Evolutionary conservation across 2,113 vertebrate genomes (phyloP).

Genomic region (Orientallactaga bullata): DNA sequence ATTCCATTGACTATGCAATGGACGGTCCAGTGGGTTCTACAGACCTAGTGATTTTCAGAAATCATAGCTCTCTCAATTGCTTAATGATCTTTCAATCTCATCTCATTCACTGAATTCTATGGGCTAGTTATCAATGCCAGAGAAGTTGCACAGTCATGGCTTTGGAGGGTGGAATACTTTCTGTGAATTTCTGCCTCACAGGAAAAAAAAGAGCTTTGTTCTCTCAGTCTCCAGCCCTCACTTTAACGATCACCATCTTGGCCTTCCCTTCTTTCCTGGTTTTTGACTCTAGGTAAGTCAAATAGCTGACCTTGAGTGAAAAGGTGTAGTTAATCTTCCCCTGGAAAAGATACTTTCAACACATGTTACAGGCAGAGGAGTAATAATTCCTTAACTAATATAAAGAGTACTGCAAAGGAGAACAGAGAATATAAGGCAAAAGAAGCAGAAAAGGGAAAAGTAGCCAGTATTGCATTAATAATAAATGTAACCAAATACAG

Average conservation of each 20-base stretch:
- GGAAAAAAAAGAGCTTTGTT: neutral
- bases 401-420: neutral
- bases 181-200: neutral
- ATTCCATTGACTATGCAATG: neutral
- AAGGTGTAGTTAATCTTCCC: neutral
- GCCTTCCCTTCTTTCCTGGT: neutral
- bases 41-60: conserved; percentile 44
- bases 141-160: neutral
- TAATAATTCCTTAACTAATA: neutral
- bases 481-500: neutral
- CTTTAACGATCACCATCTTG: neutral
- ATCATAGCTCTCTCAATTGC: conserved; percentile 6
- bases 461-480: neutral
- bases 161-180: neutral
- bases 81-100: conserved; percentile 41
- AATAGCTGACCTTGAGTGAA: neutral
- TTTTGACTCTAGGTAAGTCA: neutral
- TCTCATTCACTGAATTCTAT: conserved; percentile 39
- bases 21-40: neutral
- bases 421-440: neutral
- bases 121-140: conserved; percentile 21
- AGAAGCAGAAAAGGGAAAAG: neutral
- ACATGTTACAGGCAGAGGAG: neutral
- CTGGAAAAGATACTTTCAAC: neutral
- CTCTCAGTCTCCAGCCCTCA: neutral